A percentile compares a stretch with the other conserved stretches of the same genome.
These are phyloP conservation scores for Pantherophis vulpinus DNA, from an alignment of 2,797 vertebrate species.

Conservation along the genomic window DNA sequence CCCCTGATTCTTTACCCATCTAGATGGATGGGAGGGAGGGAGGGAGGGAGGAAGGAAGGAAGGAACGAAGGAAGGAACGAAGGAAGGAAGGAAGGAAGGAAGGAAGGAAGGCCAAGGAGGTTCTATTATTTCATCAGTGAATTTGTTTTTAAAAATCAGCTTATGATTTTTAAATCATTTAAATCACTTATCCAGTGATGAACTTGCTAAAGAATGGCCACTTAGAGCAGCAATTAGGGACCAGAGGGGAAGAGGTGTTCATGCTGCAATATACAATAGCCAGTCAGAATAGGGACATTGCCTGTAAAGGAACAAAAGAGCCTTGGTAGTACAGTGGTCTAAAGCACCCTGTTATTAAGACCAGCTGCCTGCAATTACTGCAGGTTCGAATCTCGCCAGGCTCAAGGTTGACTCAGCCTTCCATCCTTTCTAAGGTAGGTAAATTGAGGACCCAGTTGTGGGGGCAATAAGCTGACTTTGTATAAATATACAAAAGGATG, in stretches of 20 bases:
- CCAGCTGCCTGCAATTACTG: too few species aligned
- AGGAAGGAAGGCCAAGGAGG: neutral
- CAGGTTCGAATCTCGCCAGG: too few species aligned
- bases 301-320: neutral
- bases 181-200: neutral
- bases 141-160: neutral
- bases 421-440: too few species aligned
- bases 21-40: neutral
- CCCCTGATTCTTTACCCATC: neutral
- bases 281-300: neutral
- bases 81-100: accelerated
- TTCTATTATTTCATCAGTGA: neutral
- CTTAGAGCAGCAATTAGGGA: neutral
- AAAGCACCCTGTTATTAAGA: too few species aligned
- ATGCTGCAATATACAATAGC: neutral
- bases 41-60: too few species aligned
- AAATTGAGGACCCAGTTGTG: too few species aligned
- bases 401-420: too few species aligned
- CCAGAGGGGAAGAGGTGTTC: neutral
- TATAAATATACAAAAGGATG: too few species aligned
- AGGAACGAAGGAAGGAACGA: too few species aligned
- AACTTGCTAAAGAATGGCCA: neutral
- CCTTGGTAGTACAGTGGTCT: too few species aligned
- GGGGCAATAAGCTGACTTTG: too few species aligned
- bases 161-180: neutral